Conservation (phyloP, 1,140 invertebrate genomes). For the Philopotamus ludificatus region DNA sequence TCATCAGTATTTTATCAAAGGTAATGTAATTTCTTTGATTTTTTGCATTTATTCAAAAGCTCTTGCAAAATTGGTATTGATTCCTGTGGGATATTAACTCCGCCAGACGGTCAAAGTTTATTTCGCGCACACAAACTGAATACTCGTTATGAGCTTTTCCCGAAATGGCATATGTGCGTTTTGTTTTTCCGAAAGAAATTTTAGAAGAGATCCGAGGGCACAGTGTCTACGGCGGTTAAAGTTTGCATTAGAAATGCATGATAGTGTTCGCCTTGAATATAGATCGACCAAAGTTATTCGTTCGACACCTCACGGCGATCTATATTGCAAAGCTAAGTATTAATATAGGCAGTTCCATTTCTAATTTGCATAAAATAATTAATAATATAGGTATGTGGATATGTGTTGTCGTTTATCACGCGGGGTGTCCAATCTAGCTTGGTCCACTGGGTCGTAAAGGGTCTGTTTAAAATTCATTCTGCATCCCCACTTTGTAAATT, state of each 20-base stretch:
- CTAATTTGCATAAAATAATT: too few relatives aligned
- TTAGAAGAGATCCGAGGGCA: slow-evolving; percentile 25
- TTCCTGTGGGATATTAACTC: slow-evolving; percentile 41
- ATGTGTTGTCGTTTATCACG: slow-evolving; percentile 6
- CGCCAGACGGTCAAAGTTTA: slow-evolving; percentile 40
- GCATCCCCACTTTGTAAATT: slow-evolving; percentile 34
- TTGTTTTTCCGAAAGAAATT: slow-evolving; percentile 33
- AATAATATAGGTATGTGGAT: too few relatives aligned
- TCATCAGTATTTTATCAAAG: too few relatives aligned
- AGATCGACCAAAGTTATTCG: neutral
- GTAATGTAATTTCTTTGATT: too few relatives aligned
- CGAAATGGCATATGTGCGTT: slow-evolving; percentile 27
- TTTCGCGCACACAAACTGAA: slow-evolving; percentile 38
- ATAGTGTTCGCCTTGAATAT: neutral
- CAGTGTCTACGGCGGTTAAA: neutral
- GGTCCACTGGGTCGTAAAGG: slow-evolving; percentile 8
- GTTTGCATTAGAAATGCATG: slow-evolving; percentile 12
- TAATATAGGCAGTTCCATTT: too few relatives aligned
- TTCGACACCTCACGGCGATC: too few relatives aligned
- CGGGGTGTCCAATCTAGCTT: slow-evolving; percentile 1
- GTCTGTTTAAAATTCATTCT: slow-evolving; percentile 26
- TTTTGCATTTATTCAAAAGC: slow-evolving; percentile 15
- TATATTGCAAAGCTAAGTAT: too few relatives aligned
- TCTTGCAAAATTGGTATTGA: slow-evolving; percentile 38
- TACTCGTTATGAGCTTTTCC: slow-evolving; percentile 38